Base-by-base conservation (phyloP, 2,888 invertebrate genomes). In the Tachina grossa region DNA sequence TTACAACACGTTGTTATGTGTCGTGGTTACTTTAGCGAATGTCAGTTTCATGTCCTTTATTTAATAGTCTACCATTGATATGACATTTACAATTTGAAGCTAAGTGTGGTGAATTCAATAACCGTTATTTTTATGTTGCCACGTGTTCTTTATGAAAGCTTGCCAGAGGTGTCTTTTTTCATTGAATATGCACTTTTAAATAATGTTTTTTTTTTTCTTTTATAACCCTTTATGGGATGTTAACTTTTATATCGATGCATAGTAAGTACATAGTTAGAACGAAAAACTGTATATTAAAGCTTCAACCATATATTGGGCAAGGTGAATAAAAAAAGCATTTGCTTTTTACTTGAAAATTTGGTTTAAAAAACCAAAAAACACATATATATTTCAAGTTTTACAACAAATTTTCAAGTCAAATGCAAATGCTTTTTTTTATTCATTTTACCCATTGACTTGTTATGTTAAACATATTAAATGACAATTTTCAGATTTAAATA, bases 121-220 rank as follows among this genome's bases (percentile, higher is more conserved):
- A 88, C 90, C 90, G 89, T 89, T 91, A 90, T 91, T 91, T 81
- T 3, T 43, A 85, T 2, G 81, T 87, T 90, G 89, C 87, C 91
- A 88, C 89, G 88, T 88, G 65, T 68, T 9, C 0, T 19, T 47
- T 11, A 31, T n/a, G n/a, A 72, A 77, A 68, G 66, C 72, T 71
- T 45, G 10, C 39, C 81, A 87, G 51, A 19, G 66, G 41, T 74
- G 75, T 65, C 69, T 47, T 69, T 68, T 11, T 69, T 55, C 2
- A 45, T 66, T 49, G n/a, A 31, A 6, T 9, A 16, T 22, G 11
- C 41, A 43, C 16, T 43, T 43, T 39, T 39, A n/a, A 39, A 51
- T 49, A 66, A 16, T 10, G 66, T n/a, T 66, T 39, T 31, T n/a
- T n/a, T n/a, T 49, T 39, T 0, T 1, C 4, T 6, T 10, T 43